Conservation (phyloP, 2,888 invertebrate genomes). For the Hemithea aestivaria region DNA sequence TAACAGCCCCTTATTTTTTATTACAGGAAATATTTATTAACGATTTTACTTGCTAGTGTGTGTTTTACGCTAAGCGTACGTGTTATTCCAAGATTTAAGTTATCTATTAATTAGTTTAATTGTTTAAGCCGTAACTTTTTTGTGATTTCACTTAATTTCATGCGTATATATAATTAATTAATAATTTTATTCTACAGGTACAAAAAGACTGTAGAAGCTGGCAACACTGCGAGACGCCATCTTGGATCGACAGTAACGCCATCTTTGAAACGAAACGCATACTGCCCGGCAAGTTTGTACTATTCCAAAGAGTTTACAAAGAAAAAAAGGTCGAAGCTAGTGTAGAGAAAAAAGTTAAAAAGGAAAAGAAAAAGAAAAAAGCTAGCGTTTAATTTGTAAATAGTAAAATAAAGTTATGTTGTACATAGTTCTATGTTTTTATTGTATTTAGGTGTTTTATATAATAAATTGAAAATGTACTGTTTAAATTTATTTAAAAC, state of each 20-base stretch:
- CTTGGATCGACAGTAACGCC: conserved; percentile 58
- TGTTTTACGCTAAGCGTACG: too few relatives aligned
- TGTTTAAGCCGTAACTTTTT: too few relatives aligned
- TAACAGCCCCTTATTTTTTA: too few relatives aligned
- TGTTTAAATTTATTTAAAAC: too few relatives aligned
- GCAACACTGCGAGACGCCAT: conserved; percentile 58
- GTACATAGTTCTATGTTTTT: background rate
- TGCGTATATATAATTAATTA: too few relatives aligned
- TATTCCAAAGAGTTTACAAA: conserved; percentile 64
- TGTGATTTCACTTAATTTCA: too few relatives aligned
- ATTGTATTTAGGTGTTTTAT: too few relatives aligned
- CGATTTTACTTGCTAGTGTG: too few relatives aligned
- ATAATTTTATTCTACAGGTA: conserved; percentile 34
- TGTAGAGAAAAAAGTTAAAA: conserved; percentile 25
- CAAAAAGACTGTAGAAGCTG: conserved; percentile 48
- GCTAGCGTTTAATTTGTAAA: conserved; percentile 29
- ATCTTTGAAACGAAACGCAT: conserved; percentile 62
- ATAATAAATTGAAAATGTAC: too few relatives aligned
- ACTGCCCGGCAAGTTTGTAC: conserved; percentile 61
- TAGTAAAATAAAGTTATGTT: background rate
- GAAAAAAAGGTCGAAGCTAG: conserved; percentile 44
- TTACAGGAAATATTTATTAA: too few relatives aligned
- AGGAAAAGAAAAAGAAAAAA: conserved; percentile 46
- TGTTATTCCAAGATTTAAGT: too few relatives aligned
- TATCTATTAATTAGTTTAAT: too few relatives aligned